phyloP scores from a whole-genome alignment of 2,797 vertebrate genomes.

The Chaunax sp. region DNA sequence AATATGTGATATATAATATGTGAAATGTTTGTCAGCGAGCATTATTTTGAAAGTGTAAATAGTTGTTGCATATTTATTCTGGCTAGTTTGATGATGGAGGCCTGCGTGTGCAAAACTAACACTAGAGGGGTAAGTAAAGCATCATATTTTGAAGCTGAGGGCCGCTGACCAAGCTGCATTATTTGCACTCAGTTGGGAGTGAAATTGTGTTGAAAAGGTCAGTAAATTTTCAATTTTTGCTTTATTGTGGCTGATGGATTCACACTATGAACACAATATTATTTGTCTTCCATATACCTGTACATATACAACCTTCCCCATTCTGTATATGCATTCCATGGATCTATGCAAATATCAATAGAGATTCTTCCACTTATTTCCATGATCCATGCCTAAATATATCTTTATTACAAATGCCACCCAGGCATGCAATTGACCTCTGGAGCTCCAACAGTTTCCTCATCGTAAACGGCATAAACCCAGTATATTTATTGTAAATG shows the following conservation, averaged over 20 bases:
- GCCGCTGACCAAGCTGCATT: no score
- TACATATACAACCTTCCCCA: conserved; percentile 13
- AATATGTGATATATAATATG: no score
- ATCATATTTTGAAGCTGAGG: no score
- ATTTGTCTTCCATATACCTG: conserved; percentile 13
- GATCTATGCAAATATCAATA: conserved; percentile 55
- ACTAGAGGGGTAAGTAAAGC: no score
- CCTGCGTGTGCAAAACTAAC: no score
- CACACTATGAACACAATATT: not conserved
- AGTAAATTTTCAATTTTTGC: not conserved
- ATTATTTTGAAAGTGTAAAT: no score
- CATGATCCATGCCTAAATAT: conserved; percentile 42
- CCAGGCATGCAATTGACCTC: conserved; percentile 70
- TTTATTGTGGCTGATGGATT: no score
- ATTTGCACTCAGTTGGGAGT: not conserved
- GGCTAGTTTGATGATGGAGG: no score
- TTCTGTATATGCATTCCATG: conserved; percentile 6
- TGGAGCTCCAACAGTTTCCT: conserved; percentile 25
- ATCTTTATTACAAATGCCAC: conserved; percentile 63
- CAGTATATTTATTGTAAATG: conserved; percentile 55
- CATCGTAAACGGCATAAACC: conserved; percentile 45
- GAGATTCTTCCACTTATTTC: conserved; percentile 19
- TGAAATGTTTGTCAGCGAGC: no score
- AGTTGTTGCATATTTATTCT: no score
- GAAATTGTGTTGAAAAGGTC: not conserved